phyloP scores from a whole-genome alignment of 1,140 invertebrate genomes.

The Cyrtorhinus lividipennis region DNA sequence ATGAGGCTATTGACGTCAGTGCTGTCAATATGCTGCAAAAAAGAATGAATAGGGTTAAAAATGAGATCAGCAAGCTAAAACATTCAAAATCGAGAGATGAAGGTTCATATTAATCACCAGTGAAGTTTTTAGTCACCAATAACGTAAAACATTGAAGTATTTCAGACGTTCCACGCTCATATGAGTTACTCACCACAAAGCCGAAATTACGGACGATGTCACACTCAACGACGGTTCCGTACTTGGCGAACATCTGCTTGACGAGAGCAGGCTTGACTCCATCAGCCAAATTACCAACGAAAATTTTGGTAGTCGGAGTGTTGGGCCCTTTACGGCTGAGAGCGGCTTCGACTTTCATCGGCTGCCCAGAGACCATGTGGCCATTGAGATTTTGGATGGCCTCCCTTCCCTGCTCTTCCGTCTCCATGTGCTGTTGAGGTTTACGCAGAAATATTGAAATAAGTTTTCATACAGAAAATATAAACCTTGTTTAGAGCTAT shows the following conservation, averaged over 20 bases:
- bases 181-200: constrained; percentile 45
- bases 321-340: constrained; percentile 69
- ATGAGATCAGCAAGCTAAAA: not conserved
- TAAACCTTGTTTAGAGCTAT: no score
- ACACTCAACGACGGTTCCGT: constrained; percentile 74
- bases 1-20: constrained; percentile 69
- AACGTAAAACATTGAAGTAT: no score
- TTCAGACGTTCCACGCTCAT: no score
- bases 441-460: not conserved
- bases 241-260: constrained; percentile 70
- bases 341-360: constrained; percentile 81
- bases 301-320: constrained; percentile 75
- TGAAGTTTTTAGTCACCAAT: no score
- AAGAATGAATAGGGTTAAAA: not conserved
- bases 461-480: not conserved
- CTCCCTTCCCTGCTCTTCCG: constrained; percentile 74
- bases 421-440: constrained; percentile 68
- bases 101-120: no score
- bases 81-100: constrained; percentile 1
- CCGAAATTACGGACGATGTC: constrained; percentile 80
- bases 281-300: constrained; percentile 77
- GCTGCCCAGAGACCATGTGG: constrained; percentile 66
- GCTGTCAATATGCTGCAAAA: constrained; percentile 53
- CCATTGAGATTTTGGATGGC: constrained; percentile 87
- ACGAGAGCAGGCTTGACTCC: constrained; percentile 76